A percentile compares a stretch with the other conserved stretches of the same genome.
Conservation (phyloP, 2,797 vertebrate genomes). For the Poeciliopsis infans region DNA sequence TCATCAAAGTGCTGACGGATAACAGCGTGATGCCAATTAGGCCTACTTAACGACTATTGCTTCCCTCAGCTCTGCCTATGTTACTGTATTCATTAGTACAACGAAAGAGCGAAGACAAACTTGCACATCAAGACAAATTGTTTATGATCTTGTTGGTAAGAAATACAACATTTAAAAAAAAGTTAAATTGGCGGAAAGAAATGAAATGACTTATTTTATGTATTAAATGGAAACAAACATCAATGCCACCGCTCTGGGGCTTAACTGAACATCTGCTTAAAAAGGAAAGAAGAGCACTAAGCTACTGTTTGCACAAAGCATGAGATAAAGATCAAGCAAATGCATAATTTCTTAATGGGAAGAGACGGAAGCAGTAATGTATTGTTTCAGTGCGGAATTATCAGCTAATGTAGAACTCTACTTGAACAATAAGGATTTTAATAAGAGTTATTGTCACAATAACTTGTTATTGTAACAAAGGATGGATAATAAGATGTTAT, state of each 20-base stretch:
- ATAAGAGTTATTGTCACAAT: background rate
- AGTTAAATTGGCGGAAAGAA: background rate
- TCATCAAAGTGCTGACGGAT: constrained; percentile 71
- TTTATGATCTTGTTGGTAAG: background rate
- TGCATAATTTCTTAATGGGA: background rate
- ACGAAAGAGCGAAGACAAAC: constrained; percentile 6
- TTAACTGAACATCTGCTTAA: constrained; percentile 1
- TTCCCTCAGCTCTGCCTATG: constrained; percentile 20
- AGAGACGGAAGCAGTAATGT: background rate
- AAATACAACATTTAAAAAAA: background rate
- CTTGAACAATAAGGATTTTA: background rate
- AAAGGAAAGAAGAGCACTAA: background rate
- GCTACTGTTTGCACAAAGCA: background rate
- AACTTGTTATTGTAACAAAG: too few relatives aligned
- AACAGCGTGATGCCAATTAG: constrained; percentile 83
- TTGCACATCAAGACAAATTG: constrained; percentile 17
- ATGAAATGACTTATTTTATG: background rate
- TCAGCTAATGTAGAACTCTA: background rate
- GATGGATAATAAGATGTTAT: background rate
- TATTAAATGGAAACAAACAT: background rate
- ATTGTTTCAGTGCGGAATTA: background rate
- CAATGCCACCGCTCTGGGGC: background rate
- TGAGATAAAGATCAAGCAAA: background rate
- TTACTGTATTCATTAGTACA: constrained; percentile 39
- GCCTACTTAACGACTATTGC: constrained; percentile 40